Percentiles rank a stretch among this genome's conserved stretches.
Evolutionary conservation across 64 coral and sea anemone species (phyloP).

Genomic region (Exaiptasia diaphana): DNA sequence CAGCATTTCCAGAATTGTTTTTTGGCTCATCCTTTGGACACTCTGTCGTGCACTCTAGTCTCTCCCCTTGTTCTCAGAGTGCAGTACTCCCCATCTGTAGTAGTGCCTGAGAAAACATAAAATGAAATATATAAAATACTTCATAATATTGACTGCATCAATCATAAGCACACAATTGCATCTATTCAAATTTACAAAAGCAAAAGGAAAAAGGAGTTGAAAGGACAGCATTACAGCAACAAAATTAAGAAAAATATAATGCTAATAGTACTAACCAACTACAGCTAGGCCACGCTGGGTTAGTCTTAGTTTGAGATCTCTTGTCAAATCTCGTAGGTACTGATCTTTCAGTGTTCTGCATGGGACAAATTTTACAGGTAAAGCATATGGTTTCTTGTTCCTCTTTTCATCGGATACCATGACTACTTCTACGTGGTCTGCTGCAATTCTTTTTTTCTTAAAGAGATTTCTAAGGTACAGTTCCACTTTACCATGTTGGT

Average conservation of each 20-base stretch:
- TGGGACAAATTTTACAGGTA: neutral
- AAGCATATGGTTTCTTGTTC: constrained; percentile 1
- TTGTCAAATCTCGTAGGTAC: neutral
- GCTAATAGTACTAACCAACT: neutral
- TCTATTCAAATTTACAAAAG: neutral
- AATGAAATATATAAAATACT: neutral
- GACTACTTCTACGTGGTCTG: constrained; percentile 13
- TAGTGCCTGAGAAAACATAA: constrained; percentile 1
- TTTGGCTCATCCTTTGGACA: constrained; percentile 33
- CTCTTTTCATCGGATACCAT: constrained; percentile 36
- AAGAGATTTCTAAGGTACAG: constrained; percentile 11
- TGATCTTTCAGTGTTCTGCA: constrained; percentile 23
- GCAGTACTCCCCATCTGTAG: constrained; percentile 39
- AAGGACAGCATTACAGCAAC: neutral
- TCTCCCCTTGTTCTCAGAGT: constrained; percentile 28
- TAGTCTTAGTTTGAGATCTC: neutral
- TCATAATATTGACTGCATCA: neutral
- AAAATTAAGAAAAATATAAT: neutral
- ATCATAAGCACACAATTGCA: neutral
- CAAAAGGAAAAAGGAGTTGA: neutral
- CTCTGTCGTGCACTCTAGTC: constrained; percentile 25
- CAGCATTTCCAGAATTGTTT: constrained; percentile 27
- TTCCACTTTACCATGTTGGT: neutral
- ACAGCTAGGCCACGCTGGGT: neutral
- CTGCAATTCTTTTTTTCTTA: constrained; percentile 42